Evolutionary conservation across 53 echinoderm and acorn worm species (phyloP), one percentile per base, ranked within the genome.

Genomic region (Luidia sarsii): DNA sequence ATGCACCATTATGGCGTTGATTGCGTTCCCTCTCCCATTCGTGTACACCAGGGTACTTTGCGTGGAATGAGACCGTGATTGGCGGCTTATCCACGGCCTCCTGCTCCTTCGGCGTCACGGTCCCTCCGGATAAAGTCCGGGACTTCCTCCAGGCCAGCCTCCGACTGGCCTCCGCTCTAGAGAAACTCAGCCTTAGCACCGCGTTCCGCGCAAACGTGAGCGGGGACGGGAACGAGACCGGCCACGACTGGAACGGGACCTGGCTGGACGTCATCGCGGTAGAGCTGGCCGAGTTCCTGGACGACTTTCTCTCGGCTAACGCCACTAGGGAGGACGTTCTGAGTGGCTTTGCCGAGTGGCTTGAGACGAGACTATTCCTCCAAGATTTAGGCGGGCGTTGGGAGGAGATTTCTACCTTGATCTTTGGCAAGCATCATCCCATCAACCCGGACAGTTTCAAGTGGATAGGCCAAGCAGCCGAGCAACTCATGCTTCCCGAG

Each of bases 21-120:
- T 65, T 24, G 6, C 36, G 7, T 24, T 19, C 7, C 23, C 21
- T 4, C 38, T 65, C 10, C 0, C 34, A 37, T 10, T 2, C 11
- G 22, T 22, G 2, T n/a, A 1, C 3, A 0, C 25, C 10, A 81
- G 82, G 82, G 18, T 23, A 24, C 24, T 82, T 82, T 16, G 67
- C 67, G 22, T 82, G 82, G 82, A 82, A 82, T 16, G 67, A 67
- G 2, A 82, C 82, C 14, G 50, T 82, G 38, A 51, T 82, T 67
- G 82, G 82, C 18, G 82, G 82, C 7, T 32, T 54, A 11, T 54
- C 53, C n/a, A 36, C 6, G 2, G 48, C 67, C 39, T 4, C 14
- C 6, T 82, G 82, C 33, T 39, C 54, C 16, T 39, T 33, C n/a
- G 82, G 82, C 19, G 67, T 49, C 33, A 37, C 67, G 21, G 35